Percentiles rank a stretch among this genome's conserved stretches.
These are phyloP conservation scores for Seriola rivoliana DNA, from an alignment of 2,113 vertebrate species.

Conservation along the genomic window DNA sequence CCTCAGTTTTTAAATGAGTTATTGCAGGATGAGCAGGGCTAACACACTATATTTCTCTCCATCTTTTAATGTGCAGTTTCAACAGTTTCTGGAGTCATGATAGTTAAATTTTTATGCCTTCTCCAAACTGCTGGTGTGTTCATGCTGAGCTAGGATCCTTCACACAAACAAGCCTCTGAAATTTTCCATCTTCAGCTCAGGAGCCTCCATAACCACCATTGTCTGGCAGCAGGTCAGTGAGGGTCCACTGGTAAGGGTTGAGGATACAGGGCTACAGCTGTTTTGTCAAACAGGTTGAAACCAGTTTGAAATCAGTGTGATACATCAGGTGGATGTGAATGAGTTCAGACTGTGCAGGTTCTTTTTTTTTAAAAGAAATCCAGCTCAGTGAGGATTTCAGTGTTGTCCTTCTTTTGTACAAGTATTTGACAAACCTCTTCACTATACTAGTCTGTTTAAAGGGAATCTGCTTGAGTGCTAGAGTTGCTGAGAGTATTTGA, in stretches of 20 bases:
- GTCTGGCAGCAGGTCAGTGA: neutral
- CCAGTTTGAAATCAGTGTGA: neutral
- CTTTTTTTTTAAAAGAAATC: no score
- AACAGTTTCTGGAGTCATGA: no score
- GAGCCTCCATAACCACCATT: conserved; percentile 3
- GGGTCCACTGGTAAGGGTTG: neutral
- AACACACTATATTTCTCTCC: neutral
- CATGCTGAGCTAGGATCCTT: neutral
- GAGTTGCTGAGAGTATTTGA: no score
- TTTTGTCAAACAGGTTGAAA: neutral
- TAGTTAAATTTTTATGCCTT: no score
- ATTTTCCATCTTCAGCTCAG: neutral
- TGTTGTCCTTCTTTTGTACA: neutral
- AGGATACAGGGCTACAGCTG: no score
- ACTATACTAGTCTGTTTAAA: neutral
- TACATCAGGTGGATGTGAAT: neutral
- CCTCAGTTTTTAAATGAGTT: neutral
- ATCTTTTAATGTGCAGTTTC: neutral
- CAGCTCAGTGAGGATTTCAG: neutral
- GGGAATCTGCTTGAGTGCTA: neutral
- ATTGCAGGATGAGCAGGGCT: neutral
- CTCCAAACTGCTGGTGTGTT: neutral
- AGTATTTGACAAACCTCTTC: neutral
- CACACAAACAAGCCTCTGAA: neutral
- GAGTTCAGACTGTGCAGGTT: no score